phyloP scores from a whole-genome alignment of 2,888 invertebrate genomes.

The Oligia fasciuncula region DNA sequence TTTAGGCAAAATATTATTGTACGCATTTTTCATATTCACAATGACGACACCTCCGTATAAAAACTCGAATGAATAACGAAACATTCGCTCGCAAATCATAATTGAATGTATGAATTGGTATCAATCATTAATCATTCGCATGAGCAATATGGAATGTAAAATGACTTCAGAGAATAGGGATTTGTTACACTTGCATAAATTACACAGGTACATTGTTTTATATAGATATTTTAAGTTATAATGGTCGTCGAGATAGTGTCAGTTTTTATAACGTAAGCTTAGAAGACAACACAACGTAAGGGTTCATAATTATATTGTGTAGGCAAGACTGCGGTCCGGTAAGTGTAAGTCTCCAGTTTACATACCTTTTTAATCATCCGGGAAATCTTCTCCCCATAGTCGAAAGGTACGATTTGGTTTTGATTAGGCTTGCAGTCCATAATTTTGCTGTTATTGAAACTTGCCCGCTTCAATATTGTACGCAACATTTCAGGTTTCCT shows the following conservation, averaged over 20 bases:
- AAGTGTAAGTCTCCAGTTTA: constrained; percentile 24
- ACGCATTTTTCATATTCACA: constrained; percentile 58
- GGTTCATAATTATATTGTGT: constrained; percentile 15
- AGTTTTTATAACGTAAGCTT: constrained; percentile 26
- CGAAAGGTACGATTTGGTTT: constrained; percentile 94
- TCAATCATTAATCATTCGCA: constrained; percentile 82
- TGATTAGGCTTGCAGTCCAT: constrained; percentile 94
- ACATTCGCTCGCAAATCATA: constrained; percentile 76
- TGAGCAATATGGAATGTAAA: constrained; percentile 72
- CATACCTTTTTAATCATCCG: constrained; percentile 94
- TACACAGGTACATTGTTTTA: background rate
- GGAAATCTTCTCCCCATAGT: constrained; percentile 96
- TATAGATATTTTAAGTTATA: background rate
- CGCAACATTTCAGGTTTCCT: constrained; percentile 95
- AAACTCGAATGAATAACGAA: constrained; percentile 70
- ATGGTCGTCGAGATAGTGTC: constrained; percentile 21
- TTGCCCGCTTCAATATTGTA: constrained; percentile 85
- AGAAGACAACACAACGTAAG: constrained; percentile 23
- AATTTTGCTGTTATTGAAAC: constrained; percentile 91
- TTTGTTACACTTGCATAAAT: constrained; percentile 39
- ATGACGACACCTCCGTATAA: constrained; percentile 45
- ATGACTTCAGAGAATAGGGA: constrained; percentile 63
- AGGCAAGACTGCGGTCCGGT: constrained; percentile 13
- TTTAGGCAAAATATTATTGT: constrained; percentile 49
- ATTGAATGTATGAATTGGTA: constrained; percentile 77